Evolutionary conservation across 2,797 vertebrate genomes (phyloP).

Genomic region (Alca torda): DNA sequence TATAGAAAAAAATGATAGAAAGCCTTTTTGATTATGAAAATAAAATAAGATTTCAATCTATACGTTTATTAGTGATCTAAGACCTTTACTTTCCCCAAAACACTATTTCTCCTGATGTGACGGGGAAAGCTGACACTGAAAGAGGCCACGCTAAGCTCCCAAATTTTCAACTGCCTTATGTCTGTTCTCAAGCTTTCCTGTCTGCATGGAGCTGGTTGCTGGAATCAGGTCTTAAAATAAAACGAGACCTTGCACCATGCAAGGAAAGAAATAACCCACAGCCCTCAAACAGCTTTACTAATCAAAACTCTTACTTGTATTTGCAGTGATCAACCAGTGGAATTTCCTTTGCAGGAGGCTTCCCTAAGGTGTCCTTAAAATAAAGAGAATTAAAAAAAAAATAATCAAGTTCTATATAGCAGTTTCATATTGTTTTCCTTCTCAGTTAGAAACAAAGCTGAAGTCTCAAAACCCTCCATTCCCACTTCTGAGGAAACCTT

Average conservation of each 20-base stretch:
- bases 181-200: not conserved
- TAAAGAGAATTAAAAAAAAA: not conserved
- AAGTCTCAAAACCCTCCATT: not conserved
- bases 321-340: conserved; percentile 94
- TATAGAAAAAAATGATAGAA: not conserved
- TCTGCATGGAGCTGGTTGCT: not conserved
- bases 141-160: not conserved
- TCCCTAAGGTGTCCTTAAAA: conserved; percentile 91
- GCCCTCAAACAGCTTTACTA: not conserved
- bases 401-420: not conserved
- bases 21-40: not conserved
- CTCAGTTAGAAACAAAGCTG: conserved; percentile 16
- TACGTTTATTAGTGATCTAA: not conserved
- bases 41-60: not conserved
- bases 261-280: not conserved
- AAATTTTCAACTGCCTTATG: not conserved
- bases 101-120: not conserved
- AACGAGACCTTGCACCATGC: not conserved
- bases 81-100: not conserved
- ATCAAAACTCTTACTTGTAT: conserved; percentile 87
- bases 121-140: not conserved
- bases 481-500: conserved; percentile 14
- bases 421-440: conserved; percentile 7
- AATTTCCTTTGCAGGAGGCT: conserved; percentile 91
- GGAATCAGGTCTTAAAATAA: not conserved